Percentiles rank a stretch among this genome's conserved stretches.
Conservation (phyloP, 2,888 invertebrate genomes). For the Chaetoderma sp. region DNA sequence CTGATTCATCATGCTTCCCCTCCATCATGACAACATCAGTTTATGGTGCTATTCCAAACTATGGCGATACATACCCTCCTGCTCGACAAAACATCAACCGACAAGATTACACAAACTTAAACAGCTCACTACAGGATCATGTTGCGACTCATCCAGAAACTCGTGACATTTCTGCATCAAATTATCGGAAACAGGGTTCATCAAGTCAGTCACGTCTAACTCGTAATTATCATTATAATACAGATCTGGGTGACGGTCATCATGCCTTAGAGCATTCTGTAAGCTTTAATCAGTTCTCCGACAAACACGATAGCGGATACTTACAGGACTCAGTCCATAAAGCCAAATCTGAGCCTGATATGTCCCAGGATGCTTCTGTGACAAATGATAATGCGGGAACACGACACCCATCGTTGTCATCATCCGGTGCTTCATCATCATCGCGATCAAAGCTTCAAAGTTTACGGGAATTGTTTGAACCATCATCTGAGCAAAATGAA, state of each 20-base stretch:
- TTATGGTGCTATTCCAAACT: not conserved
- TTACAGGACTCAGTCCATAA: not conserved
- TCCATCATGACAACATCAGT: not conserved
- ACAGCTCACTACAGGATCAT: not conserved
- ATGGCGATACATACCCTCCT: no score
- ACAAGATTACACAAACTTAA: no score
- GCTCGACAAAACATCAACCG: no score
- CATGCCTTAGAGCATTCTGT: not conserved
- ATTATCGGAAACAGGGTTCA: not conserved
- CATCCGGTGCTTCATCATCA: conserved; percentile 47
- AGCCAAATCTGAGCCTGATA: conserved; percentile 54
- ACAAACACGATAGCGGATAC: not conserved
- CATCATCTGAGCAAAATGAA: conserved; percentile 37
- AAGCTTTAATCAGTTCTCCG: not conserved
- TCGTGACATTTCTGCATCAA: not conserved
- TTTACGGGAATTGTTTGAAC: conserved; percentile 56
- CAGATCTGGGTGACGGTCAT: not conserved
- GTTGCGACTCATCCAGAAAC: not conserved
- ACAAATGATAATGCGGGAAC: conserved; percentile 33
- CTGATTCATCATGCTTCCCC: not conserved
- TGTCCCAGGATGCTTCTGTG: conserved; percentile 49
- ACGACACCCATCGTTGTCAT: conserved; percentile 28
- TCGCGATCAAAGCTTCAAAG: conserved; percentile 53
- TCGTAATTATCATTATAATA: no score
- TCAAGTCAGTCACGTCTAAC: not conserved